phyloP scores from a whole-genome alignment of 2,888 invertebrate species.

The Noctua janthina region DNA sequence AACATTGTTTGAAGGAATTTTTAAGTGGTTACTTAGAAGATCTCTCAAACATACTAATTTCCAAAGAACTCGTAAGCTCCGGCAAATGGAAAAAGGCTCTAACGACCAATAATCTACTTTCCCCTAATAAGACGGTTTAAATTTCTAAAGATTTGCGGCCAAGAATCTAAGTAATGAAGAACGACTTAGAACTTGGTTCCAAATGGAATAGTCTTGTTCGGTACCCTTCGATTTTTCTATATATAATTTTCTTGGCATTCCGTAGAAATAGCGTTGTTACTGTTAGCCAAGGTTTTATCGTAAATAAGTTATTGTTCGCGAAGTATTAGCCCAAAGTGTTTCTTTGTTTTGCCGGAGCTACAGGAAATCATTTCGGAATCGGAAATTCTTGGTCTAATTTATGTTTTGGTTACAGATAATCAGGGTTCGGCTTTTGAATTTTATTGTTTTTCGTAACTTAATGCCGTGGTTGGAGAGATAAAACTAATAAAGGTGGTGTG shows the following conservation, averaged over 20 bases:
- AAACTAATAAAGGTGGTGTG: background rate
- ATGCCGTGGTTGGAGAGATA: background rate
- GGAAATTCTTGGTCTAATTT: slow-evolving; percentile 56
- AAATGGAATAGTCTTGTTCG: slow-evolving; percentile 78
- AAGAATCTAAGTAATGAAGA: slow-evolving; percentile 70
- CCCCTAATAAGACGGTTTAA: slow-evolving; percentile 57
- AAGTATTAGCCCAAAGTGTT: slow-evolving; percentile 51
- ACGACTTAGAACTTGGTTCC: slow-evolving; percentile 65
- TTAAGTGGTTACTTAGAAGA: background rate
- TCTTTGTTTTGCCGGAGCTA: slow-evolving; percentile 46
- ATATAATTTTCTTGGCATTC: slow-evolving; percentile 61
- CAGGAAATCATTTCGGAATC: slow-evolving; percentile 57
- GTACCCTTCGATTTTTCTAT: slow-evolving; percentile 64
- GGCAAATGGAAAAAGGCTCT: slow-evolving; percentile 27
- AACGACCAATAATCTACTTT: slow-evolving; percentile 48
- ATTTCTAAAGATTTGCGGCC: slow-evolving; percentile 57
- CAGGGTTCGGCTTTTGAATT: slow-evolving; percentile 39
- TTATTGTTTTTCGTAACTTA: slow-evolving; percentile 38
- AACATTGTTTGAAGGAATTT: background rate
- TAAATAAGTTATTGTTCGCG: slow-evolving; percentile 59
- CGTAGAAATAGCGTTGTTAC: slow-evolving; percentile 38
- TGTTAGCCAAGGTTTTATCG: slow-evolving; percentile 43
- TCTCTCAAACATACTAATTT: slow-evolving; percentile 10
- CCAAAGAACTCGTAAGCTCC: slow-evolving; percentile 33
- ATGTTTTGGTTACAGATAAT: slow-evolving; percentile 49